These are phyloP conservation scores for Echinarachnius parma DNA, from an alignment of 53 echinoderm and acorn worm species.

Conservation along the genomic window DNA sequence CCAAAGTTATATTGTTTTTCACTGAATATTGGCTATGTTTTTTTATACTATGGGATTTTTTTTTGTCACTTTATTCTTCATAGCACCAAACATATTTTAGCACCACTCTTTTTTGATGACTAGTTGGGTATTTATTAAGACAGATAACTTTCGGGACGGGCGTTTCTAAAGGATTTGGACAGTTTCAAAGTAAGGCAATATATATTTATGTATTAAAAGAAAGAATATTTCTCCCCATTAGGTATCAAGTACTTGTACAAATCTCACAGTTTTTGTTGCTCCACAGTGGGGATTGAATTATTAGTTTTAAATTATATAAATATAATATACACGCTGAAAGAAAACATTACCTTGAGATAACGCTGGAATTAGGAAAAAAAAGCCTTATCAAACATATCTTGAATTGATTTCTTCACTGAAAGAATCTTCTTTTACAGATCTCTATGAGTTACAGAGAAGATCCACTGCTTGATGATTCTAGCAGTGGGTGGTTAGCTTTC, in stretches of 20 bases:
- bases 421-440: neutral
- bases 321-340: no score
- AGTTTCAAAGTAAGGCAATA: no score
- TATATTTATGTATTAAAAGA: no score
- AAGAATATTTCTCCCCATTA: no score
- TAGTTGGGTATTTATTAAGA: conserved; percentile 28
- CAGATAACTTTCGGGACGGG: no score
- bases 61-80: conserved; percentile 4
- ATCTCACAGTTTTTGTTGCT: no score
- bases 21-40: conserved; percentile 3
- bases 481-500: neutral
- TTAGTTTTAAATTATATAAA: no score
- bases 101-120: no score
- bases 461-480: conserved; percentile 3
- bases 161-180: no score
- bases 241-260: no score
- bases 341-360: conserved; percentile 38
- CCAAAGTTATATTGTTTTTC: conserved; percentile 36
- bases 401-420: neutral
- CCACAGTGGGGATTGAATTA: no score
- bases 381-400: conserved; percentile 44
- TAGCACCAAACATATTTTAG: no score
- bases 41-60: conserved; percentile 1
- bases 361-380: conserved; percentile 21
- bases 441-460: conserved; percentile 2